A percentile compares a stretch with the other conserved stretches of the same genome.
Conservation (phyloP, 2,113 vertebrate genomes). For the Butastur rufipennis region DNA sequence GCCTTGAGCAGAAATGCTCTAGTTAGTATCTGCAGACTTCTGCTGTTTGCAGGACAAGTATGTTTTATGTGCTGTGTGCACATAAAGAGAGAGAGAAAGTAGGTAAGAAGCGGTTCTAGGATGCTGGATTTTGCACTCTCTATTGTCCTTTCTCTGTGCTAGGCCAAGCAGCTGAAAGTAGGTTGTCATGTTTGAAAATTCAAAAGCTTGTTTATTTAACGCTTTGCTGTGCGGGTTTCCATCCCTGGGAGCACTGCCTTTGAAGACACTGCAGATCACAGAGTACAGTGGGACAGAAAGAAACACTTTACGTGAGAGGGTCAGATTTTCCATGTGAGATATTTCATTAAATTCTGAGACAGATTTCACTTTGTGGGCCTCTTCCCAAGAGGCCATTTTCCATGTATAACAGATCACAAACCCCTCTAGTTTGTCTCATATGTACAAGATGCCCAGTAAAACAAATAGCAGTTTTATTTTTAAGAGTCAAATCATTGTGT, state of each 20-base stretch:
- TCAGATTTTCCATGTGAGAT: background rate
- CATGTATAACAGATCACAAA: background rate
- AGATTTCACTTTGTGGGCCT: background rate
- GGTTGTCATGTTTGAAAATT: background rate
- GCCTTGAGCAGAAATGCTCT: background rate
- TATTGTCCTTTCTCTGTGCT: background rate
- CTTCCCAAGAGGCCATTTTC: background rate
- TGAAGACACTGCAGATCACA: background rate
- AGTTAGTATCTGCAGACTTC: background rate
- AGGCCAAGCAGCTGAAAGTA: background rate
- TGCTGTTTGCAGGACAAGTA: background rate
- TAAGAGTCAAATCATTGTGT: background rate
- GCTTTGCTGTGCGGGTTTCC: background rate
- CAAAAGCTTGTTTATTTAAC: background rate
- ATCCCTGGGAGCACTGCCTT: background rate
- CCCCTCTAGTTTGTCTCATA: background rate
- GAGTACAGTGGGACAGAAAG: background rate
- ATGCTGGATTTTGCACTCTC: background rate
- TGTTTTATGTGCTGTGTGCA: background rate
- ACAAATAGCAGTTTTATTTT: background rate
- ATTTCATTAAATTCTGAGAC: background rate
- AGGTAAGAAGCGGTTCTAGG: background rate
- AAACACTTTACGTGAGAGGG: background rate
- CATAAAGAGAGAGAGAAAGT: background rate
- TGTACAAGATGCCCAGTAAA: background rate